A percentile compares a stretch with the other conserved stretches of the same genome.
phyloP scores from a whole-genome alignment of 1,140 invertebrate genomes.

The Drosophila teissieri region DNA sequence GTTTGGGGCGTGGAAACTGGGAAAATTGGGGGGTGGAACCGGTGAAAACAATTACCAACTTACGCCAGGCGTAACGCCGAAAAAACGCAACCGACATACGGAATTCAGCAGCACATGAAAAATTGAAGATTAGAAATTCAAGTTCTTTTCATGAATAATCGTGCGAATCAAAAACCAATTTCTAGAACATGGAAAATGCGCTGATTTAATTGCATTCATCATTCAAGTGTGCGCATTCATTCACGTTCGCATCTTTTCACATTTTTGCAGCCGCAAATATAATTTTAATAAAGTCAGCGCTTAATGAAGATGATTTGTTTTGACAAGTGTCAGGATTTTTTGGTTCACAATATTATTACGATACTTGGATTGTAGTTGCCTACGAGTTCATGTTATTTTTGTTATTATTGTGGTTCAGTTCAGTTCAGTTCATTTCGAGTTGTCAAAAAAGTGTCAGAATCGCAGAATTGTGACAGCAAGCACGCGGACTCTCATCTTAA shows the following conservation, averaged over 20 bases:
- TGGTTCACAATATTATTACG: constrained; percentile 51
- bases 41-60: not conserved
- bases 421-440: constrained; percentile 19
- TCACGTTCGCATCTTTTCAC: not conserved
- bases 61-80: not conserved
- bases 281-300: constrained; percentile 20
- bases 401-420: not conserved
- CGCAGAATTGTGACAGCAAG: constrained; percentile 61
- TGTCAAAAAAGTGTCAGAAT: constrained; percentile 57
- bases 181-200: not conserved
- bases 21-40: not conserved
- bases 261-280: constrained; percentile 1
- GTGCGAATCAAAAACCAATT: not conserved
- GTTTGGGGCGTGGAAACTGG: constrained; percentile 6
- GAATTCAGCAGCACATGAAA: too few species aligned
- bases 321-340: constrained; percentile 51
- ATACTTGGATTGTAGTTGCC: constrained; percentile 21
- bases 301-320: constrained; percentile 54
- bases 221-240: constrained; percentile 1
- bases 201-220: constrained; percentile 24
- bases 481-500: constrained; percentile 54
- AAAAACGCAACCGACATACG: too few species aligned
- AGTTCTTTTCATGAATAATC: too few species aligned
- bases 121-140: too few species aligned
- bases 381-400: not conserved